phyloP scores from a whole-genome alignment of 2,113 vertebrate species.

The Sturnus vulgaris region DNA sequence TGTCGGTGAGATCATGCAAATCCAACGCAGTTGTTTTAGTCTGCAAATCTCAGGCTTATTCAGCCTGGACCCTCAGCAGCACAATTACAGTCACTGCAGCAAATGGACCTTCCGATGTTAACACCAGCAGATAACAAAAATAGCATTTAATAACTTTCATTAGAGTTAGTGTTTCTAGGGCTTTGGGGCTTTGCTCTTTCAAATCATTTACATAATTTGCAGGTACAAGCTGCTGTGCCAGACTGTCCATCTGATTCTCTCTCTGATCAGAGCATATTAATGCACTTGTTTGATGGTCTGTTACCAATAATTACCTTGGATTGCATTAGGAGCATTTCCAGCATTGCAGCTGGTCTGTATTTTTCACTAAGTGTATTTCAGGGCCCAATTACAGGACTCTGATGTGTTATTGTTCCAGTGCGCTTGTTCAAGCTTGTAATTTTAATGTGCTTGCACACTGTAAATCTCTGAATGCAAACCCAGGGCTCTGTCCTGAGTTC shows the following conservation, averaged over 20 bases:
- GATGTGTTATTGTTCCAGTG: constrained; percentile 63
- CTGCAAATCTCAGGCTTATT: neutral
- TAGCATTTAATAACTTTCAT: constrained; percentile 67
- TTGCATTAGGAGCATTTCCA: constrained; percentile 68
- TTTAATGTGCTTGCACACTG: constrained; percentile 34
- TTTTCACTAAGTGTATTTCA: constrained; percentile 52
- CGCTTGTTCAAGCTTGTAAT: constrained; percentile 38
- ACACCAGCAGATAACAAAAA: constrained; percentile 43
- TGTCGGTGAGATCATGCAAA: neutral
- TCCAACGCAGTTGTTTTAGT: neutral
- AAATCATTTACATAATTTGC: constrained; percentile 54
- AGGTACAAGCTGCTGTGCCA: constrained; percentile 60
- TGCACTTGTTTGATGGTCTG: constrained; percentile 61
- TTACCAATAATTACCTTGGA: constrained; percentile 65
- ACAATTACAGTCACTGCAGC: neutral
- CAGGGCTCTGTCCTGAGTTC: neutral
- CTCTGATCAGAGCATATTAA: constrained; percentile 57
- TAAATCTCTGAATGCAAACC: neutral
- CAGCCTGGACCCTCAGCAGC: neutral
- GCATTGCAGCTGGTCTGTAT: constrained; percentile 60
- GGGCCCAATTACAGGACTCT: constrained; percentile 58
- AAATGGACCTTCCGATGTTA: constrained; percentile 44
- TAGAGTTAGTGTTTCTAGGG: constrained; percentile 56
- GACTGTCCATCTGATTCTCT: constrained; percentile 56
- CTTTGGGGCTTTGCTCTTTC: constrained; percentile 55